A percentile compares a stretch with the other conserved stretches of the same genome.
phyloP scores from a whole-genome alignment of 2,797 vertebrate species.

The Ambastaia sidthimunki region DNA sequence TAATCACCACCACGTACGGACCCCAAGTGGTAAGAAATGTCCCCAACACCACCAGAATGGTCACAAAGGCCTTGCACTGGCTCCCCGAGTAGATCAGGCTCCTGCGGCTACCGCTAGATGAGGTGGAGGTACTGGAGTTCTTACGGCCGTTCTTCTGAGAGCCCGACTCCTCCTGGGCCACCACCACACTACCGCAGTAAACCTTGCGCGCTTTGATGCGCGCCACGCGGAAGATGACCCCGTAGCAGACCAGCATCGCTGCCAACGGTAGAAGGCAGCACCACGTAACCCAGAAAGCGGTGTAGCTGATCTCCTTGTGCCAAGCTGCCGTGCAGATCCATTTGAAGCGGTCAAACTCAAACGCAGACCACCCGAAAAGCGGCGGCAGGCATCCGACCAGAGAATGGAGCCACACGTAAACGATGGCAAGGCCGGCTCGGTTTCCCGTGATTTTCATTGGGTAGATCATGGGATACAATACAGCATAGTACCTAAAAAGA shows the following conservation, averaged over 20 bases:
- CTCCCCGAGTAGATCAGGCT: conserved; percentile 94
- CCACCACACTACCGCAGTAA: conserved; percentile 88
- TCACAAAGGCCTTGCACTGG: conserved; percentile 96
- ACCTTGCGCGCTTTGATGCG: conserved; percentile 96
- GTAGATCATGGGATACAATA: conserved; percentile 98
- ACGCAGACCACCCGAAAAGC: conserved; percentile 93
- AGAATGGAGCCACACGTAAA: conserved; percentile 95
- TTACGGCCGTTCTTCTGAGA: conserved; percentile 86
- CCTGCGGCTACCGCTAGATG: conserved; percentile 89
- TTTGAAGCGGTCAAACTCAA: conserved; percentile 96
- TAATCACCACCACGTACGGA: conserved; percentile 91
- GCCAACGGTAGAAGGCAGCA: conserved; percentile 87
- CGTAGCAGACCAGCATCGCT: conserved; percentile 92
- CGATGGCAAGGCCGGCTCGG: conserved; percentile 88
- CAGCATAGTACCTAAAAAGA: conserved; percentile 90
- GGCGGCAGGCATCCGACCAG: conserved; percentile 93
- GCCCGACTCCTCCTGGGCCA: conserved; percentile 79
- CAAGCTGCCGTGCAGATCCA: conserved; percentile 97
- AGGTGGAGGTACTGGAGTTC: conserved; percentile 93
- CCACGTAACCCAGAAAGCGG: conserved; percentile 95
- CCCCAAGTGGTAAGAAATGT: conserved; percentile 94
- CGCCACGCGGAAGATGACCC: conserved; percentile 95
- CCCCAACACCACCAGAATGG: conserved; percentile 94
- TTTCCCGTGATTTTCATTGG: conserved; percentile 99
- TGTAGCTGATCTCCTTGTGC: conserved; percentile 89